Conservation (phyloP, 2,113 vertebrate species). For the Cavia porcellus region DNA sequence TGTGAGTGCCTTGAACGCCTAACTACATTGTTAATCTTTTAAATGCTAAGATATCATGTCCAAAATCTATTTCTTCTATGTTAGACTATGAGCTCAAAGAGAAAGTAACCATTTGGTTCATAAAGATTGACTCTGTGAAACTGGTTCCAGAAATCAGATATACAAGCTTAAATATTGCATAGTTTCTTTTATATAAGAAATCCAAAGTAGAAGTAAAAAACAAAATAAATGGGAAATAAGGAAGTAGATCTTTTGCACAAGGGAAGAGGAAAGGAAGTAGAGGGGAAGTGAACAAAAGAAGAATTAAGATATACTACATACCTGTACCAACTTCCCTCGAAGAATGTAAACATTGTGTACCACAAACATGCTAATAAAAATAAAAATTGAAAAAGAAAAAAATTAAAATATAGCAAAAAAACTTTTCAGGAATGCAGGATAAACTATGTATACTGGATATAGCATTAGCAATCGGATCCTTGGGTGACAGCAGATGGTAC, state of each 20-base stretch:
- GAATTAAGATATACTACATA: background rate
- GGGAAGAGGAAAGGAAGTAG: background rate
- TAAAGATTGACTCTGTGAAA: background rate
- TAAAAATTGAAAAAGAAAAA: background rate
- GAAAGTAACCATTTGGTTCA: background rate
- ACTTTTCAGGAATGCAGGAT: background rate
- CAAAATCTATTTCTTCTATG: background rate
- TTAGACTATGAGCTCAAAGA: background rate
- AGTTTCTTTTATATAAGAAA: background rate
- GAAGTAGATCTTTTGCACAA: background rate
- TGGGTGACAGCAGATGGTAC: background rate
- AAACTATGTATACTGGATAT: background rate
- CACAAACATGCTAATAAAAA: background rate
- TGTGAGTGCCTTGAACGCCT: background rate
- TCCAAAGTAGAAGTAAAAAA: background rate
- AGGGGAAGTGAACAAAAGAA: background rate
- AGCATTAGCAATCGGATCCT: background rate
- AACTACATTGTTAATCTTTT: background rate
- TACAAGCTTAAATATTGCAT: background rate
- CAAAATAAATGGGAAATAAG: background rate
- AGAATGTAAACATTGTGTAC: background rate
- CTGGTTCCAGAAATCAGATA: conserved; percentile 1
- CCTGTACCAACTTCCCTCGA: background rate
- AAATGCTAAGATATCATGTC: conserved; percentile 24
- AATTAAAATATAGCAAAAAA: background rate